phyloP scores from a whole-genome alignment of 2,113 vertebrate species.

The Oceanites oceanicus region DNA sequence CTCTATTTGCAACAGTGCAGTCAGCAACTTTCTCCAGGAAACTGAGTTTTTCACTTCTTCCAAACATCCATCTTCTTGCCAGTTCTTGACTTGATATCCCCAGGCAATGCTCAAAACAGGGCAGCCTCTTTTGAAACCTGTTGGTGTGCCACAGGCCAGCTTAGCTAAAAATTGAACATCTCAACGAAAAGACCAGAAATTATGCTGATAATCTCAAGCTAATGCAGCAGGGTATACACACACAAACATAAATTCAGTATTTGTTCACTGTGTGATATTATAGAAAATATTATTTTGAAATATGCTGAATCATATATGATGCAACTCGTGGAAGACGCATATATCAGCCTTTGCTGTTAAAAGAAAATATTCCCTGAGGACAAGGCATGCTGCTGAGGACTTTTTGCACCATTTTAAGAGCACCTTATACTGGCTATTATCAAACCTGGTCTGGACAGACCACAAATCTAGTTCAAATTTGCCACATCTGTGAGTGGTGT shows the following conservation, averaged over 20 bases:
- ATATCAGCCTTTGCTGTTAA: neutral
- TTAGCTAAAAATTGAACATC: neutral
- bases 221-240: neutral
- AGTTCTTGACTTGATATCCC: conserved; percentile 44
- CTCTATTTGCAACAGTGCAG: conserved; percentile 36
- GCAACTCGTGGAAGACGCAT: neutral
- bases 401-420: neutral
- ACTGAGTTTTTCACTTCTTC: conserved; percentile 53
- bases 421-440: neutral
- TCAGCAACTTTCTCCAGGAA: conserved; percentile 62
- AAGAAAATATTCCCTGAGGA: neutral
- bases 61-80: conserved; percentile 47
- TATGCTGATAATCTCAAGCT: conserved; percentile 25
- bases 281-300: neutral
- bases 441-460: neutral
- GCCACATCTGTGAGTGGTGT: neutral
- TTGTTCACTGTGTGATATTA: neutral
- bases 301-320: neutral
- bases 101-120: conserved; percentile 21
- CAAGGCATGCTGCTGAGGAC: neutral
- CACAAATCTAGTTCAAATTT: neutral
- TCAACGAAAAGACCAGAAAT: neutral
- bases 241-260: neutral
- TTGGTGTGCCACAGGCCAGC: neutral
- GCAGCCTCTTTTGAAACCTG: neutral